Evolutionary conservation across 2,797 vertebrate genomes (phyloP).

Genomic region (Acipenser ruthenus): DNA sequence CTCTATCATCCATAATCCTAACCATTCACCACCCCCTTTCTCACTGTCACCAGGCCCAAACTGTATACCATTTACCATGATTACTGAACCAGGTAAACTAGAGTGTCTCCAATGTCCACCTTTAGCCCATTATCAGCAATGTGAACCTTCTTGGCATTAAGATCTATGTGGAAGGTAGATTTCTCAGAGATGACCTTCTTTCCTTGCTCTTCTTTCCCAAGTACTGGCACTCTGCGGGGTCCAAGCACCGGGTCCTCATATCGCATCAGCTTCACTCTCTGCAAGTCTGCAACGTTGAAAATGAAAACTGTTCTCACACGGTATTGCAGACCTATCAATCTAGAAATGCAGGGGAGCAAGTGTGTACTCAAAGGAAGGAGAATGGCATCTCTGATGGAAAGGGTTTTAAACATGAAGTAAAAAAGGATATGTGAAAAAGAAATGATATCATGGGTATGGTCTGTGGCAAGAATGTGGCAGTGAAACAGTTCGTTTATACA

Average conservation of each 20-base stretch:
- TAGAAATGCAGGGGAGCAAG: too few species aligned
- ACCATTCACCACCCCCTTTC: too few species aligned
- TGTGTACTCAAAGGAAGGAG: too few species aligned
- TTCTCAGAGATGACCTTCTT: conserved; percentile 74
- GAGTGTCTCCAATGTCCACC: conserved; percentile 76
- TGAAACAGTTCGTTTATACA: too few species aligned
- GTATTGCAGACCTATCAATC: too few species aligned
- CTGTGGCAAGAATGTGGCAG: too few species aligned
- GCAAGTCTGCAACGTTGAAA: conserved; percentile 45
- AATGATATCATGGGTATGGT: too few species aligned
- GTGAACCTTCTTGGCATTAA: conserved; percentile 62
- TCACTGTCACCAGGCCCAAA: background rate
- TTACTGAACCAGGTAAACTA: conserved; percentile 77
- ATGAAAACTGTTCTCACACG: too few species aligned
- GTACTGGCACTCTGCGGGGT: conserved; percentile 76
- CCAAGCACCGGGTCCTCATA: conserved; percentile 85
- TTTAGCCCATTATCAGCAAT: conserved; percentile 73
- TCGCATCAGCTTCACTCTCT: conserved; percentile 89
- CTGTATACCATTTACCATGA: conserved; percentile 3
- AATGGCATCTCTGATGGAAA: too few species aligned
- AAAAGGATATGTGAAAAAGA: too few species aligned
- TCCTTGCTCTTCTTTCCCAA: conserved; percentile 79
- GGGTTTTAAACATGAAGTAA: too few species aligned
- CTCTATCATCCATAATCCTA: too few species aligned
- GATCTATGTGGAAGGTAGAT: conserved; percentile 72